Evolutionary conservation across 2,113 vertebrate genomes (phyloP), one percentile per base, ranked within the genome.

Genomic region (Eubucco bourcierii): DNA sequence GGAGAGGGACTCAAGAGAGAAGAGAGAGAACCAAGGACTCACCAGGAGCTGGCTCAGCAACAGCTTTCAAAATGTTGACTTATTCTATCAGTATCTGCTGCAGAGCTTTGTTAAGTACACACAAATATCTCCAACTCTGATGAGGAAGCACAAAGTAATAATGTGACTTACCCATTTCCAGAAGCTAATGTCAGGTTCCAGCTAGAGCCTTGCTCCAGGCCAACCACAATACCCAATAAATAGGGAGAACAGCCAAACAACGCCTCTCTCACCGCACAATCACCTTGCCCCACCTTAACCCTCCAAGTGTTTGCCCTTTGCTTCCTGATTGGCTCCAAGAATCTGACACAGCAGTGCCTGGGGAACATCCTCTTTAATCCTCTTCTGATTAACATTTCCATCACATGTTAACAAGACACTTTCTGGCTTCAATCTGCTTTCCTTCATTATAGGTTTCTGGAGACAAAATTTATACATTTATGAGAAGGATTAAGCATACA

Each of bases 341-440:
- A 44, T 15, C 15, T 15, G 14, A 44, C 14, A 15, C 41, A 44
- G 13, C 15, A 23, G 23, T 8, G 41, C 61, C 37, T 41, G 53
- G 73, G 82, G 61, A 88, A 77, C 92, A 72, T 56, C 60, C 65
- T 80, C 93, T 94, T 90, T 75, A 90, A 93, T n/a, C n/a, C n/a
- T n/a, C n/a, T n/a, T n/a, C n/a, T 93, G 88, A 94, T 95, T 95
- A 94, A 72, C 85, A 93, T 94, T 95, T 95, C 80, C 68, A 88
- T 93, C 88, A 90, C 94, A 93, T 61, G 85, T 65, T 94, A 93
- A 95, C 33, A 5, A 95, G 91, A 73, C 64, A 44, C 85, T 85
- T 93, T 92, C 90, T 95, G 90, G 28, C 68, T 94, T 95, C 83
- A 91, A 71, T 90, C 88, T 94, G 93, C 68, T 90, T 94, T 83